phyloP scores from a whole-genome alignment of 2,888 invertebrate genomes.

The Dione juno region DNA sequence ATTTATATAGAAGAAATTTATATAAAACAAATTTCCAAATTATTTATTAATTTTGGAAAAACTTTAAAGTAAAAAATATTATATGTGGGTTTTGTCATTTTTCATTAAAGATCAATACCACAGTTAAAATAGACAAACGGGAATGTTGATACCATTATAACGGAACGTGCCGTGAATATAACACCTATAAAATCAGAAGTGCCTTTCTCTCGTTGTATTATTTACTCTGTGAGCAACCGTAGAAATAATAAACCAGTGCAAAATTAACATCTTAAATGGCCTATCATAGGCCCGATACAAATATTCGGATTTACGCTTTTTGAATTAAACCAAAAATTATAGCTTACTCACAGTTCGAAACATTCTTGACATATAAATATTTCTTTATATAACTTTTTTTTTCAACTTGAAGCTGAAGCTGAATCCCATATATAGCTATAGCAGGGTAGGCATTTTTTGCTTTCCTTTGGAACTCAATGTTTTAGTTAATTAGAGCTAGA shows the following conservation, averaged over 20 bases:
- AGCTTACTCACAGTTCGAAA: no score
- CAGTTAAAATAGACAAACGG: slow-evolving; percentile 14
- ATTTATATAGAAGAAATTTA: no score
- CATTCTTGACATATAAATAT: no score
- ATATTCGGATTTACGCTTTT: neutral
- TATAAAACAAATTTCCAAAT: no score
- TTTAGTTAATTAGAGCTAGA: no score
- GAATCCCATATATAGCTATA: no score
- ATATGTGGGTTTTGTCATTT: neutral
- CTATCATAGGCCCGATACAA: neutral
- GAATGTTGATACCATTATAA: slow-evolving; percentile 21
- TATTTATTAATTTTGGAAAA: no score
- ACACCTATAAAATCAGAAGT: slow-evolving; percentile 8
- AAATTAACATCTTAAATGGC: neutral
- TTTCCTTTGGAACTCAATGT: no score
- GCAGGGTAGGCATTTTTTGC: no score
- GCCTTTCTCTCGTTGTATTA: slow-evolving; percentile 5
- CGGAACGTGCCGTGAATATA: slow-evolving; percentile 31
- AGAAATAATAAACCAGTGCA: slow-evolving; percentile 8
- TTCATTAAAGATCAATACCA: slow-evolving; percentile 18
- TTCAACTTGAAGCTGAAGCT: no score
- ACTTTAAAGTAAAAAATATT: no score
- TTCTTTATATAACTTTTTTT: no score
- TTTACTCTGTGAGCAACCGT: neutral
- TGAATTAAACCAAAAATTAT: neutral